Conservation (phyloP, 2,797 vertebrate species). For the Apogon talboti region DNA sequence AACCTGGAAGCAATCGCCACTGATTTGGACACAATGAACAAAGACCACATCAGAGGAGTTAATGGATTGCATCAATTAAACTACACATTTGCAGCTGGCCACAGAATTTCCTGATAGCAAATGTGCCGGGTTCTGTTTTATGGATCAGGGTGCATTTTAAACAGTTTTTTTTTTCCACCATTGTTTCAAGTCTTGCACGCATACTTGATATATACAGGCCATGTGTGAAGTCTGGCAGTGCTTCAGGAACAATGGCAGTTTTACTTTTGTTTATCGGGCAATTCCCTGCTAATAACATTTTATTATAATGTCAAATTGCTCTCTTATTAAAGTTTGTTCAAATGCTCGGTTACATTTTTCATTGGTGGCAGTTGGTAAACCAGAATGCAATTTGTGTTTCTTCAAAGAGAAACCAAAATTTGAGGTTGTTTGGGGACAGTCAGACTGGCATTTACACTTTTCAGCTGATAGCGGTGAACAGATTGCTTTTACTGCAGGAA, state of each 20-base stretch:
- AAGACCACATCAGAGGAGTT: constrained; percentile 64
- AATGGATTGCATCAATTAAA: constrained; percentile 70
- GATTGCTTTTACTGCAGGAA: constrained; percentile 27
- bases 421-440: constrained; percentile 65
- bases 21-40: constrained; percentile 59
- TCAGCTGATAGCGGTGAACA: constrained; percentile 27
- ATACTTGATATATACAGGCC: constrained; percentile 47
- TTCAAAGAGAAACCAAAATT: constrained; percentile 33
- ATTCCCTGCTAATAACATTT: constrained; percentile 43
- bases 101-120: constrained; percentile 48
- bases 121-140: constrained; percentile 40
- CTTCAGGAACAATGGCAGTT: constrained; percentile 38
- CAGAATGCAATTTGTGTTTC: constrained; percentile 27
- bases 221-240: constrained; percentile 53
- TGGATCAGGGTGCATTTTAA: constrained; percentile 35
- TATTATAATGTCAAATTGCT: constrained; percentile 48
- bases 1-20: constrained; percentile 71
- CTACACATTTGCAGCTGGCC: constrained; percentile 52
- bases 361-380: constrained; percentile 32
- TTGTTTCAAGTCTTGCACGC: constrained; percentile 47
- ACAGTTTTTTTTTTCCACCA: constrained; percentile 37
- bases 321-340: constrained; percentile 31
- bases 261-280: constrained; percentile 58
- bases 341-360: constrained; percentile 27
- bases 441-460: constrained; percentile 38